Percentiles rank a stretch among this genome's conserved stretches.
These are phyloP conservation scores for Clarias macrocephalus DNA, from an alignment of 2,113 vertebrate genomes.

Conservation along the genomic window DNA sequence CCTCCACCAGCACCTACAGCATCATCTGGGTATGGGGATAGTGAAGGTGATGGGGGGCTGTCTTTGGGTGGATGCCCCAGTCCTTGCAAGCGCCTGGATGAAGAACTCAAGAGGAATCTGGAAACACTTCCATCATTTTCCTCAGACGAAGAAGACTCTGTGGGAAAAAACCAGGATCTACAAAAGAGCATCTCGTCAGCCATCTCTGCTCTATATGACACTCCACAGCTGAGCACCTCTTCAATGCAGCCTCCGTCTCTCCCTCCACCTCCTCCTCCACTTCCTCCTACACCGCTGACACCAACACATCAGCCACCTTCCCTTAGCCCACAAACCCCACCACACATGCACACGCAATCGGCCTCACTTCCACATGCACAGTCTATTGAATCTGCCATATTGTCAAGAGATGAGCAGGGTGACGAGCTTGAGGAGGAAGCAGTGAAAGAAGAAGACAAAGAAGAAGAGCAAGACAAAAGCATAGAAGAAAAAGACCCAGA, in stretches of 20 bases:
- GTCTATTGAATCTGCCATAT: conserved; percentile 66
- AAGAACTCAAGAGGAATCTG: conserved; percentile 89
- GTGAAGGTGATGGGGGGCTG: conserved; percentile 79
- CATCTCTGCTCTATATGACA: conserved; percentile 90
- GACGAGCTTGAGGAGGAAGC: conserved; percentile 48
- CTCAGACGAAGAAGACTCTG: conserved; percentile 89
- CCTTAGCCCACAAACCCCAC: conserved; percentile 67
- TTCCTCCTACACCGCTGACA: conserved; percentile 55
- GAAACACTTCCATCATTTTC: conserved; percentile 91
- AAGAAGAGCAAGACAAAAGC: conserved; percentile 29
- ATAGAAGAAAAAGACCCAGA: conserved; percentile 58
- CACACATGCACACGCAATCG: conserved; percentile 58
- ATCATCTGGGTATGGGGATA: conserved; percentile 66
- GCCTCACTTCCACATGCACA: conserved; percentile 57
- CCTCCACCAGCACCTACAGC: conserved; percentile 58
- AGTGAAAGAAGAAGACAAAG: conserved; percentile 8
- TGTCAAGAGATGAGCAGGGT: conserved; percentile 56
- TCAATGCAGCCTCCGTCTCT: conserved; percentile 57
- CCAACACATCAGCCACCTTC: conserved; percentile 62
- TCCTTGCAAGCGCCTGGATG: conserved; percentile 84
- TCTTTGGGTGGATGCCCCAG: conserved; percentile 83
- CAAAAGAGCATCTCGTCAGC: conserved; percentile 93
- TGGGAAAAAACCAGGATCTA: conserved; percentile 91
- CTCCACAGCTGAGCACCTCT: conserved; percentile 73
- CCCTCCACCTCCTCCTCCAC: conserved; percentile 59